These are phyloP conservation scores for Aulostomus chinensis DNA, from an alignment of 2,797 vertebrate genomes.

Conservation along the genomic window DNA sequence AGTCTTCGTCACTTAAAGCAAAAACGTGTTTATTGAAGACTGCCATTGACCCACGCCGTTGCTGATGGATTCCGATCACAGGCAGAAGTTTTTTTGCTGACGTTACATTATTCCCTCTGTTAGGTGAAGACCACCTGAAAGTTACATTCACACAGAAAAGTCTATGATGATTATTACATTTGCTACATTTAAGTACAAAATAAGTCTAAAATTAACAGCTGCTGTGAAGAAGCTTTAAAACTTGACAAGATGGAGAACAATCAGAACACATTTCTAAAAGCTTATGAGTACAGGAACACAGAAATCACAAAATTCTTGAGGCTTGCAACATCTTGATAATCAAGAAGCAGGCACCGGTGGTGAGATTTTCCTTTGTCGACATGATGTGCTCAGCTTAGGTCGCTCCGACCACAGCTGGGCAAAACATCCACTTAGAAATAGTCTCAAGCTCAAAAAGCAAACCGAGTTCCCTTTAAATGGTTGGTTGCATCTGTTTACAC, in stretches of 20 bases:
- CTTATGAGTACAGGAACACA: slow-evolving; percentile 57
- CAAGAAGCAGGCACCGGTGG: slow-evolving; percentile 67
- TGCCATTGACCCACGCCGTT: no score
- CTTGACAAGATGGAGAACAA: slow-evolving; percentile 48
- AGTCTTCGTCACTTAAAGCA: slow-evolving; percentile 58
- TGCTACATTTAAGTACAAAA: slow-evolving; percentile 68
- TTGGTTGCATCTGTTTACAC: slow-evolving; percentile 70
- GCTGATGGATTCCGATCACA: no score
- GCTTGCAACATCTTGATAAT: slow-evolving; percentile 22
- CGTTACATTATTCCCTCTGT: slow-evolving; percentile 28
- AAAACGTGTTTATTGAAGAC: slow-evolving; percentile 41
- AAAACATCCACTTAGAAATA: no score
- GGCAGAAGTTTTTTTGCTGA: slow-evolving; percentile 40
- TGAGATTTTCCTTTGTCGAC: slow-evolving; percentile 27
- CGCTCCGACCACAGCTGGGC: no score
- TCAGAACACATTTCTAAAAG: slow-evolving; percentile 43
- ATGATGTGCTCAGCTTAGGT: slow-evolving; percentile 51
- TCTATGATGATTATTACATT: slow-evolving; percentile 54
- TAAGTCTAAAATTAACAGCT: slow-evolving; percentile 54
- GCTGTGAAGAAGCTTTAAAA: slow-evolving; percentile 48
- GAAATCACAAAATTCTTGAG: slow-evolving; percentile 53
- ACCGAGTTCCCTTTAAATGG: slow-evolving; percentile 83
- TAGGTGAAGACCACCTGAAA: slow-evolving; percentile 45
- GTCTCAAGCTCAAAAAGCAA: slow-evolving; percentile 66
- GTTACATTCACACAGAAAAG: slow-evolving; percentile 69